Evolutionary conservation across 2,888 invertebrate species (phyloP).

Genomic region (Metellina segmentata): DNA sequence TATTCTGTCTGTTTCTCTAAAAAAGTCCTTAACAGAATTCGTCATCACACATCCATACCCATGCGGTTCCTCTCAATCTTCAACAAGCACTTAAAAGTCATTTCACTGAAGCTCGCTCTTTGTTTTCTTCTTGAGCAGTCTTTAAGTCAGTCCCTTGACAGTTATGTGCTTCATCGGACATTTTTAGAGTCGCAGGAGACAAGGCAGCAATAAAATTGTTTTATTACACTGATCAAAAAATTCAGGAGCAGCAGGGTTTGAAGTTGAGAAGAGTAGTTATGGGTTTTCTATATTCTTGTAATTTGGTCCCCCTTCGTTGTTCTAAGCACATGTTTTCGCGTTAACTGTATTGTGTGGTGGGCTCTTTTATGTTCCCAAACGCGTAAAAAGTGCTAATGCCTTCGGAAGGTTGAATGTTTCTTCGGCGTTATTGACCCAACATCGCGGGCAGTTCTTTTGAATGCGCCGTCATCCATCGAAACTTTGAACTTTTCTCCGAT

Average conservation of each 20-base stretch:
- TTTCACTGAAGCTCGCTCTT: background rate
- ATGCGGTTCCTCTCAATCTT: too few relatives aligned
- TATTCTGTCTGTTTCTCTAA: too few relatives aligned
- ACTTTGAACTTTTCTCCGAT: background rate
- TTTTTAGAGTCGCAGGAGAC: slow-evolving; percentile 48
- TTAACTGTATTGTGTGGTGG: slow-evolving; percentile 15
- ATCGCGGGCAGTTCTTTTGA: background rate
- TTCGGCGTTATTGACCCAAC: background rate
- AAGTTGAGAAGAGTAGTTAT: slow-evolving; percentile 43
- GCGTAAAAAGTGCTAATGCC: background rate
- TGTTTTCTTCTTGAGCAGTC: slow-evolving; percentile 38
- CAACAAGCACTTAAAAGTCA: background rate
- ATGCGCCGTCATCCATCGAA: background rate
- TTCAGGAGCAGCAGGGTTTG: slow-evolving; percentile 21
- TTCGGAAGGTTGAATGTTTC: background rate
- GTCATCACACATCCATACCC: too few relatives aligned
- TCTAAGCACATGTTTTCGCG: slow-evolving; percentile 27
- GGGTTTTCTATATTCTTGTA: slow-evolving; percentile 48
- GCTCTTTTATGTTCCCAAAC: background rate
- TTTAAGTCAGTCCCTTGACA: slow-evolving; percentile 65
- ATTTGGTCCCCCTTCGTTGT: slow-evolving; percentile 27
- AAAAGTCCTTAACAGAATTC: too few relatives aligned
- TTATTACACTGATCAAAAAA: slow-evolving; percentile 65
- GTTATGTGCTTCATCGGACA: slow-evolving; percentile 50
- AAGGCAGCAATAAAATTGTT: slow-evolving; percentile 62